Conservation (phyloP, 2,888 invertebrate genomes). For the Norana najaformis region DNA sequence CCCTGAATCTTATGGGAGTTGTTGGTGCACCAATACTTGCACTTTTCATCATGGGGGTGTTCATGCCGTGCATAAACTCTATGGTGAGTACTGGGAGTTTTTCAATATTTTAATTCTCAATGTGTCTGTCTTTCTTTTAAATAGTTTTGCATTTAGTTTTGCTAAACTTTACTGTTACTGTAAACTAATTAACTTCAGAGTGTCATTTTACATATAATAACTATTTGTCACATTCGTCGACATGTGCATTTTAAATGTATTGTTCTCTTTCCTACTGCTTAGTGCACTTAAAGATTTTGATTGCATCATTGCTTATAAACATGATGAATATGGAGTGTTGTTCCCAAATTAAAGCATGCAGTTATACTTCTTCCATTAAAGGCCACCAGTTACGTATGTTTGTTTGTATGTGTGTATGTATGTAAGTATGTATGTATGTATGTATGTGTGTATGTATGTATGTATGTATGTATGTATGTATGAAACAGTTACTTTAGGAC, state of each 20-base stretch:
- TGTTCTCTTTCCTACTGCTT: neutral
- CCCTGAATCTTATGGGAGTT: conserved; percentile 54
- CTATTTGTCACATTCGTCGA: neutral
- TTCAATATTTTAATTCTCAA: neutral
- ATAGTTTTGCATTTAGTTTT: neutral
- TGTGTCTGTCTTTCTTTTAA: neutral
- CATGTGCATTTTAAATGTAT: neutral
- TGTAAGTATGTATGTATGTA: neutral
- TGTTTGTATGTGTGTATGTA: neutral
- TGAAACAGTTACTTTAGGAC: neutral
- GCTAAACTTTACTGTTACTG: neutral
- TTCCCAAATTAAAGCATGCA: neutral
- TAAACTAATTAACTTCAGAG: neutral
- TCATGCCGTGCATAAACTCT: conserved; percentile 40
- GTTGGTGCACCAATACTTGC: conserved; percentile 51
- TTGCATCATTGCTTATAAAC: neutral
- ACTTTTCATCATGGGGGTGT: conserved; percentile 38
- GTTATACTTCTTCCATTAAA: too few species aligned
- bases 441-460: neutral
- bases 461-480: neutral
- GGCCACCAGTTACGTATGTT: neutral
- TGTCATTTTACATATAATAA: neutral
- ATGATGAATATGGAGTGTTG: neutral
- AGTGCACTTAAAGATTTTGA: neutral
- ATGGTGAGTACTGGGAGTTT: conserved; percentile 26